These are phyloP conservation scores for Cephus pulcher DNA, from an alignment of 2,888 invertebrate genomes.

Conservation along the genomic window DNA sequence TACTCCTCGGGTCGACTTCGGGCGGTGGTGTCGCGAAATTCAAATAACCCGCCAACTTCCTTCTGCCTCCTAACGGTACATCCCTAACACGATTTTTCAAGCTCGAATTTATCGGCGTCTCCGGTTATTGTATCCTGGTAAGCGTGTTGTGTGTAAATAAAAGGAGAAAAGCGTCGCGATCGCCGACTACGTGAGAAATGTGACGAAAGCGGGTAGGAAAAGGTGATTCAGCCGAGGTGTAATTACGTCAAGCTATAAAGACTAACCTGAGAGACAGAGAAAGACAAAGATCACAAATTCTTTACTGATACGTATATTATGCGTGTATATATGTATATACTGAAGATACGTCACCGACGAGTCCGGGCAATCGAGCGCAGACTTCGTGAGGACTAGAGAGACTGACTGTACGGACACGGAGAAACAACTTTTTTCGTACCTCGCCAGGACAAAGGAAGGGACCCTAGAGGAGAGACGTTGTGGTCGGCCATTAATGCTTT, in stretches of 20 bases:
- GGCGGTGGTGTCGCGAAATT: neutral
- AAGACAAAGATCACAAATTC: neutral
- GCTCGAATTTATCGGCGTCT: neutral
- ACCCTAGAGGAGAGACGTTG: neutral
- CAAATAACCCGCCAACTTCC: neutral
- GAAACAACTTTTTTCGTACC: slow-evolving; percentile 3
- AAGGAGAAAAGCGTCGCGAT: neutral
- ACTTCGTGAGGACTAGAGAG: neutral
- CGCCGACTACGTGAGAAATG: neutral
- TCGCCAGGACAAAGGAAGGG: slow-evolving; percentile 5
- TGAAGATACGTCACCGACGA: neutral
- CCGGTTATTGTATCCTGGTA: neutral
- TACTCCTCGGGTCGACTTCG: neutral
- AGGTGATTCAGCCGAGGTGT: slow-evolving; percentile 2
- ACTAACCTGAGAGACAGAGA: neutral
- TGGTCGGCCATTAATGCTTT: neutral
- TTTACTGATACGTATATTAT: too few relatives aligned
- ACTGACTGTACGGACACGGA: neutral
- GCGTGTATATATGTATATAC: neutral
- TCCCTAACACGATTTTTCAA: neutral
- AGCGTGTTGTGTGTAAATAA: neutral
- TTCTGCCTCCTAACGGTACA: neutral
- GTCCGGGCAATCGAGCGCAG: neutral
- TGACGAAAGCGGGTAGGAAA: slow-evolving; percentile 1
- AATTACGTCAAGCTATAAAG: neutral